phyloP scores from a whole-genome alignment of 2,797 vertebrate genomes.

The Lepilemur ruficaudatus region DNA sequence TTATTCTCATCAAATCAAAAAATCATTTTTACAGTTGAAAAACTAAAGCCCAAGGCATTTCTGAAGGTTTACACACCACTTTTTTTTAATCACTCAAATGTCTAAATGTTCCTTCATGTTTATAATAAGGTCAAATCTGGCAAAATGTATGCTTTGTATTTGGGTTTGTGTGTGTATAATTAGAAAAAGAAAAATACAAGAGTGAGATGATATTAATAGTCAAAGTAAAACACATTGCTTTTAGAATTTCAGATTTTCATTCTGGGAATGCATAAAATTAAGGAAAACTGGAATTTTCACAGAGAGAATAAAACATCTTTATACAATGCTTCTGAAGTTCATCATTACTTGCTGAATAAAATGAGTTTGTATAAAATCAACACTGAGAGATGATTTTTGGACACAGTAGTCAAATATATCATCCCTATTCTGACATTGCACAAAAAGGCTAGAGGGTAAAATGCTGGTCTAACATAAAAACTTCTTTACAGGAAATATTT shows the following conservation, averaged over 20 bases:
- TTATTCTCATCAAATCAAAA: background rate
- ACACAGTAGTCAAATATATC: background rate
- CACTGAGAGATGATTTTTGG: background rate
- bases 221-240: background rate
- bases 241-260: slow-evolving; percentile 27
- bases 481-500: background rate
- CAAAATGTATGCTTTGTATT: background rate
- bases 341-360: slow-evolving; percentile 1
- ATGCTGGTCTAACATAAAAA: slow-evolving; percentile 16
- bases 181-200: background rate
- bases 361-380: background rate
- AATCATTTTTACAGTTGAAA: background rate
- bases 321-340: slow-evolving; percentile 8
- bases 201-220: background rate
- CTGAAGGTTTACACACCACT: background rate
- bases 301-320: background rate
- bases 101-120: background rate
- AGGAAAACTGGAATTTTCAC: background rate
- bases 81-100: background rate
- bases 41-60: background rate
- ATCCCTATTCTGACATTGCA: background rate
- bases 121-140: background rate
- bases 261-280: slow-evolving; percentile 10
- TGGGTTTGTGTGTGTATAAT: background rate
- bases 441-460: background rate